A percentile compares a stretch with the other conserved stretches of the same genome.
phyloP scores from a whole-genome alignment of 2,888 invertebrate genomes.

The Tupiocoris notatus region DNA sequence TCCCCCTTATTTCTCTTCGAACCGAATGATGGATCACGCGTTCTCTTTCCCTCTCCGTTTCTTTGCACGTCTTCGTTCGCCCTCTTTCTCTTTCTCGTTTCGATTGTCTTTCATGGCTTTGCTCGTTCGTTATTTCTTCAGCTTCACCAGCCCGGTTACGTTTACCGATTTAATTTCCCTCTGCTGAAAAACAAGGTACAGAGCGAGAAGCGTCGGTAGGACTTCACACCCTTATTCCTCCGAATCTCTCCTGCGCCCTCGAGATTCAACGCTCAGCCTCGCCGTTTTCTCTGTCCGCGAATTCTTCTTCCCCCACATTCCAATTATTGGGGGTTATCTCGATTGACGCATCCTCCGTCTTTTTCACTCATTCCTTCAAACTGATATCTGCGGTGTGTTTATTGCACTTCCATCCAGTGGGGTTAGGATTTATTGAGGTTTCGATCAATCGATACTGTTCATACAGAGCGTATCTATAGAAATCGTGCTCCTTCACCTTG shows the following conservation, averaged over 20 bases:
- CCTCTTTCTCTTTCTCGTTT: background rate
- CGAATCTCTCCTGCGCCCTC: background rate
- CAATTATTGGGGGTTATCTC: background rate
- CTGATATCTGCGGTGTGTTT: background rate
- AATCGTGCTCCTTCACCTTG: too few species aligned
- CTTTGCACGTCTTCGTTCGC: background rate
- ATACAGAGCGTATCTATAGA: too few species aligned
- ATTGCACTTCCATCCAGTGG: background rate
- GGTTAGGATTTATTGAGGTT: too few species aligned
- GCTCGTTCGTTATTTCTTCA: background rate
- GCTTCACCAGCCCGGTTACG: background rate
- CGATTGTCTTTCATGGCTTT: background rate
- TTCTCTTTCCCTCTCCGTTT: background rate
- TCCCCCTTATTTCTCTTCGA: background rate
- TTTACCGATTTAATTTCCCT: background rate
- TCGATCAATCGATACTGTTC: too few species aligned
- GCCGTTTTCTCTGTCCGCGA: background rate
- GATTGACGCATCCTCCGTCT: background rate
- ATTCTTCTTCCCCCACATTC: background rate
- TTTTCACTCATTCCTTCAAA: background rate
- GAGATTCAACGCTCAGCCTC: background rate
- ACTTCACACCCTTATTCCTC: background rate
- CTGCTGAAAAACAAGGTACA: background rate
- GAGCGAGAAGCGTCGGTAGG: background rate
- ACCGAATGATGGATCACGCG: background rate